Conservation (phyloP, 2,797 vertebrate genomes). For the Macropodus opercularis region DNA sequence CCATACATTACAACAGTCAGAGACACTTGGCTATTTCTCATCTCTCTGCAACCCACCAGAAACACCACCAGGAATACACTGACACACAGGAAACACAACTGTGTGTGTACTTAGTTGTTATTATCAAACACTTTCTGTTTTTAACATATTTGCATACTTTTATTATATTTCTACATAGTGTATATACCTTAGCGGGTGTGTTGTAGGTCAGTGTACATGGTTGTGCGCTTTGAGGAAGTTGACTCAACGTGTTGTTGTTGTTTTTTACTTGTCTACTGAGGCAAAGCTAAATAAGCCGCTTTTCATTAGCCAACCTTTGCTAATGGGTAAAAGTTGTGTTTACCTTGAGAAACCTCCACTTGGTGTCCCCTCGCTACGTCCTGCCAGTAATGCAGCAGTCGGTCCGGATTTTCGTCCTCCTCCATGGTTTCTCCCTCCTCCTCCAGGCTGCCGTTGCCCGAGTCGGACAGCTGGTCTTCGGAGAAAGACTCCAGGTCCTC, state of each 20-base stretch:
- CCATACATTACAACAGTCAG: too few species aligned
- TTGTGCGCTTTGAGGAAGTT: too few species aligned
- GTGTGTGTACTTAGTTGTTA: neutral
- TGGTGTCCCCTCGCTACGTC: slow-evolving; percentile 88
- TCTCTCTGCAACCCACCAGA: neutral
- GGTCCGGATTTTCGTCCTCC: slow-evolving; percentile 71
- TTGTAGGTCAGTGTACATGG: too few species aligned
- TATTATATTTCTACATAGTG: too few species aligned
- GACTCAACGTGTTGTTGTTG: too few species aligned
- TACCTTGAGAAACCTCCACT: slow-evolving; percentile 89
- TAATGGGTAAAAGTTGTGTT: too few species aligned
- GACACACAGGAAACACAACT: neutral
- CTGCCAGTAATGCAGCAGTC: slow-evolving; percentile 89
- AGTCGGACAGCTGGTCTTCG: slow-evolving; percentile 83
- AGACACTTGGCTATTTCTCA: too few species aligned
- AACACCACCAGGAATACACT: neutral
- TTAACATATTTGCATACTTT: too few species aligned
- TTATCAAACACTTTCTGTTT: neutral
- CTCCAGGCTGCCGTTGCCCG: slow-evolving; percentile 78
- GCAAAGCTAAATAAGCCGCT: too few species aligned
- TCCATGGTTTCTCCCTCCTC: slow-evolving; percentile 74
- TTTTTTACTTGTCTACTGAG: neutral
- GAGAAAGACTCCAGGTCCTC: slow-evolving; percentile 87
- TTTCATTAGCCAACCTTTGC: too few species aligned
- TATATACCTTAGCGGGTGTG: too few species aligned